A percentile compares a stretch with the other conserved stretches of the same genome.
Conservation (phyloP, 92 coral and sea anemone species). For the Montipora capitata region DNA sequence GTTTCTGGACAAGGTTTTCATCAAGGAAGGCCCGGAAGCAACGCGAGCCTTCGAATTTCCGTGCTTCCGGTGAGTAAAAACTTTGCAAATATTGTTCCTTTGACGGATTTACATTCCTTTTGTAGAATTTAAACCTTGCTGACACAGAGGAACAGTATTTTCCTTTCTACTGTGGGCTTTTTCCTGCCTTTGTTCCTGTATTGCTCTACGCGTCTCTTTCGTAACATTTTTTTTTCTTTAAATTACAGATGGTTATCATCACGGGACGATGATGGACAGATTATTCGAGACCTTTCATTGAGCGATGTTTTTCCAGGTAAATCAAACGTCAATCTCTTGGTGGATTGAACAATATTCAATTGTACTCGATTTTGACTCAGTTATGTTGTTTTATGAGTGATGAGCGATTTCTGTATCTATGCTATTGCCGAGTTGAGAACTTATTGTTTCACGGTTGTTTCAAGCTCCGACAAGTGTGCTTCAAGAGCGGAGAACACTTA, state of each 20-base stretch:
- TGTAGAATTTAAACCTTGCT: too few species aligned
- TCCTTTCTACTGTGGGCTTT: too few species aligned
- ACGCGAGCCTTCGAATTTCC: slow-evolving; percentile 92
- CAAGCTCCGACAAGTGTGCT: too few species aligned
- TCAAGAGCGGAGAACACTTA: too few species aligned
- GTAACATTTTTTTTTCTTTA: background rate
- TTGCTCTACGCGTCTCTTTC: background rate
- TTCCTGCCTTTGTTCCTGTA: background rate
- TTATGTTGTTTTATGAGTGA: too few species aligned
- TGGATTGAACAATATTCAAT: too few species aligned
- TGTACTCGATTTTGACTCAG: too few species aligned
- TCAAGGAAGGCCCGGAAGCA: slow-evolving; percentile 94
- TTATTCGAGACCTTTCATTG: slow-evolving; percentile 91
- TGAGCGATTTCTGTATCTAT: too few species aligned
- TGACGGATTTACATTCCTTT: background rate
- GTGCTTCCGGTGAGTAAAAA: slow-evolving; percentile 68
- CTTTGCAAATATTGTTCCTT: background rate
- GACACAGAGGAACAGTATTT: too few species aligned
- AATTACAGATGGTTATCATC: slow-evolving; percentile 91
- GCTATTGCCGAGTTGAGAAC: too few species aligned
- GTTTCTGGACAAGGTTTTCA: slow-evolving; percentile 92
- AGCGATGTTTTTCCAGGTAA: slow-evolving; percentile 90
- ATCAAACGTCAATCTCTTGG: background rate
- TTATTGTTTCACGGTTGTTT: too few species aligned
- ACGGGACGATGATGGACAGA: slow-evolving; percentile 97